Evolutionary conservation across 2,888 invertebrate species (phyloP), one percentile per base, ranked within the genome.

Genomic region (Lagria hirta): DNA sequence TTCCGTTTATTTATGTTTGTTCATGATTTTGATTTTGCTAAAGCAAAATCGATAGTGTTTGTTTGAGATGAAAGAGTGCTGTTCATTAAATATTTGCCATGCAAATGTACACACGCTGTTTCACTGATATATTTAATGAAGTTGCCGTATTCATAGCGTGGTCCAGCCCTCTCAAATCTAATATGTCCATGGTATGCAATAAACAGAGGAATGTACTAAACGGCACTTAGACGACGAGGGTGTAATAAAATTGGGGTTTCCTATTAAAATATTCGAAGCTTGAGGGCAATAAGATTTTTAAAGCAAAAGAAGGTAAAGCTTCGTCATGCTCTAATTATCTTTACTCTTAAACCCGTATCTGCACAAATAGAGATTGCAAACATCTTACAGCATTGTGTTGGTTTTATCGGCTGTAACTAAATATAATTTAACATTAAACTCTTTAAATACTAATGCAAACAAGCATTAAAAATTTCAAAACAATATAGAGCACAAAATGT

Each of bases 61-160:
- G 23, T 23, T 16, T 11, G 11, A 15, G 32, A 4, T 16, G 23
- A 34, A 16, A 11, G 5, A n/a, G 13, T 16, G 16, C 26, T 17
- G 12, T 18, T 27, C 27, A 27, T 27, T 27, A 36, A 36, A 36
- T 36, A 36, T 36, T 36, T 36, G 27, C n/a, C 36, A 12, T 17
- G 27, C 18, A 20, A 29, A 26, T 35, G 24, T 26, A 26, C 15
- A 26, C 16, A 23, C 10, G 29, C 26, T 8, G 20, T 32, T 40
- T 24, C 29, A 30, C 17, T 16, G 40, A 23, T 40, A 54, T 62
- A 18, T 30, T 22, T 43, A 62, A 62, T 62, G 53, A 60, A 57
- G 57, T 49, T 43, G 51, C 51, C 52, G 51, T 62, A 62, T 62
- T 61, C 62, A 59, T 42, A 43, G 43, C 56, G 48, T 47, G 60